phyloP scores from a whole-genome alignment of 2,888 invertebrate species.

The Melanargia galathea region DNA sequence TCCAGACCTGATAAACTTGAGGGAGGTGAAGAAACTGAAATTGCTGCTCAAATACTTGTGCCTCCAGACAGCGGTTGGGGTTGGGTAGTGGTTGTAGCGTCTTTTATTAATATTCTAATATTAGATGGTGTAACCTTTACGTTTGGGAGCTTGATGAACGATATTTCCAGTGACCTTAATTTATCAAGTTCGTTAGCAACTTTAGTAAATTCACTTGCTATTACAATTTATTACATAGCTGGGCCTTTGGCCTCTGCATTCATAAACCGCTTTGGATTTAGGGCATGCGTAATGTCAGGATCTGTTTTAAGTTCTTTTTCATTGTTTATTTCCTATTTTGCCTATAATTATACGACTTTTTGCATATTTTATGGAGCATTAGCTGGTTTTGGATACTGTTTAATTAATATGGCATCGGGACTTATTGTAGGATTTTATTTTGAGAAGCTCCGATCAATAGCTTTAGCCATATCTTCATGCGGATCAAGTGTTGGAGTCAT shows the following conservation, averaged over 20 bases:
- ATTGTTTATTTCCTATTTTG: constrained; percentile 62
- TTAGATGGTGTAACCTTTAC: constrained; percentile 67
- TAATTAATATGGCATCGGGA: constrained; percentile 62
- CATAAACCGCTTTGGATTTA: constrained; percentile 73
- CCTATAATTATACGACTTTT: constrained; percentile 51
- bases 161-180: constrained; percentile 59
- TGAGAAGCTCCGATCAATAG: constrained; percentile 65
- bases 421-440: constrained; percentile 76
- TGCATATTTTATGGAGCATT: constrained; percentile 63
- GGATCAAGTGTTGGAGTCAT: constrained; percentile 71
- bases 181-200: constrained; percentile 56
- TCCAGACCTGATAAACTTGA: constrained; percentile 54
- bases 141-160: constrained; percentile 64
- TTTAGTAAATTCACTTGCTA: constrained; percentile 65
- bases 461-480: constrained; percentile 60
- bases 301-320: constrained; percentile 59
- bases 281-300: constrained; percentile 67
- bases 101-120: constrained; percentile 59
- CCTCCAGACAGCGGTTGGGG: constrained; percentile 74
- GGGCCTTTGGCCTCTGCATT: constrained; percentile 69
- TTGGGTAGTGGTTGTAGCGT: constrained; percentile 66
- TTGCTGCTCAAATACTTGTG: constrained; percentile 69
- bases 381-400: constrained; percentile 65
- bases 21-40: constrained; percentile 71
- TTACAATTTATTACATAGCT: constrained; percentile 63